Conservation (phyloP, 1,140 invertebrate genomes). For the Caerostris darwini region DNA sequence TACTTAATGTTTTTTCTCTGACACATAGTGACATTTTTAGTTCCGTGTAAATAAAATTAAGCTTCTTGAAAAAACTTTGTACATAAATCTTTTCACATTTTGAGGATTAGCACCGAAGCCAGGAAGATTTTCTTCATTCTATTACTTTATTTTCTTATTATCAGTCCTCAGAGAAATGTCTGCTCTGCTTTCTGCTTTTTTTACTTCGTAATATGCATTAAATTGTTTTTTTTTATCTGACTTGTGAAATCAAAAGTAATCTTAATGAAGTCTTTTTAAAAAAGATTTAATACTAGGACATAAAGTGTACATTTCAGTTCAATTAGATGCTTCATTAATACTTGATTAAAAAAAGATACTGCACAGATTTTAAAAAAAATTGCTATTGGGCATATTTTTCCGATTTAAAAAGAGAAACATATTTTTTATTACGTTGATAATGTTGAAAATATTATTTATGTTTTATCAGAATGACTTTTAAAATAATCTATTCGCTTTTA, state of each 20-base stretch:
- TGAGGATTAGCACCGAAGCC: slow-evolving; percentile 14
- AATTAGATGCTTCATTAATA: background rate
- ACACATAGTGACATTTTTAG: slow-evolving; percentile 19
- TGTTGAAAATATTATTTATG: no score
- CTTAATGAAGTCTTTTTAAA: background rate
- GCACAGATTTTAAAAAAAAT: no score
- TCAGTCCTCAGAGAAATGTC: background rate
- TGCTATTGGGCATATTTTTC: no score
- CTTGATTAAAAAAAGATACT: no score
- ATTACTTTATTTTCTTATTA: slow-evolving; percentile 2
- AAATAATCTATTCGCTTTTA: no score
- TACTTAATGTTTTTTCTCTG: slow-evolving; percentile 1
- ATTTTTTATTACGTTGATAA: no score
- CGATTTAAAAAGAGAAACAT: no score
- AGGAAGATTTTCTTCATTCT: slow-evolving; percentile 6
- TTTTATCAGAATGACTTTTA: no score
- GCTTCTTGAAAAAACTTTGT: background rate
- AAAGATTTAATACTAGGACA: background rate
- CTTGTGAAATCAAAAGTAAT: slow-evolving; percentile 20
- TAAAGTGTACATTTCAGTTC: background rate
- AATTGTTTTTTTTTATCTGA: background rate
- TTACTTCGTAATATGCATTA: background rate
- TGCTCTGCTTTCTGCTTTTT: background rate
- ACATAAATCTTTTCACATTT: slow-evolving; percentile 43
- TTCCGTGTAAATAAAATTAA: slow-evolving; percentile 50